Evolutionary conservation across 2,113 vertebrate genomes (phyloP), one percentile per base, ranked within the genome.

Genomic region (Ictalurus punctatus): DNA sequence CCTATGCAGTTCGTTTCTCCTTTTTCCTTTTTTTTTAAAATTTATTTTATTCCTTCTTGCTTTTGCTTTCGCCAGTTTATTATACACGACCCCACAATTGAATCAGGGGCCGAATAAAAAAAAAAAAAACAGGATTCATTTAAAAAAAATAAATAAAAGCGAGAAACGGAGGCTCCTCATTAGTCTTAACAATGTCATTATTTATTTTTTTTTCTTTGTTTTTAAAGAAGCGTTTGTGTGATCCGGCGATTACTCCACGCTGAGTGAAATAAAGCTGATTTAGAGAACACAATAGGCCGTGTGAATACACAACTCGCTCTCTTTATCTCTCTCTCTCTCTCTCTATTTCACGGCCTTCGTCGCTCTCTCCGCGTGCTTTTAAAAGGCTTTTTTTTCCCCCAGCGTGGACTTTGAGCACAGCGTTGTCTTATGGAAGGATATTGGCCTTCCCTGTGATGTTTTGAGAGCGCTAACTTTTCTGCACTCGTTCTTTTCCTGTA

Each of bases 1-100:
- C 96, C 96, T 96, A 95, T 96, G 96, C 95, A 95, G 91, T 93
- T 96, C 92, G 88, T 94, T 94, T 93, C 92, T 40, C 7, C 34
- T 52, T 27, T 67, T 4, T 40, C 37, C 37, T 4, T 40, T 69
- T 40, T 37, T 34, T 34, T 8, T 13, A n/a, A n/a, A n/a, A n/a
- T n/a, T n/a, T 27, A 9, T 48, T 69, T 52, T 30, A 69, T 85
- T 56, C 61, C 25, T 48, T 52, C 83, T 52, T 34, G 80, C 54
- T 52, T 52, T 54, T 30, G 0, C 2, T 52, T 92, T 96, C 34
- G 0, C 81, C 65, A 71, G 63, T 88, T 37, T 88, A 90, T 91
- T 84, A 86, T 61, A 21, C 85, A 67, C 12, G 48, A 82, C 48
- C 78, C 52, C 27, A 86, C 84, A 90, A 88, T 89, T 86, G 86